Base-by-base conservation (phyloP, 2,888 invertebrate genomes). In the Drosophila paracracens region DNA sequence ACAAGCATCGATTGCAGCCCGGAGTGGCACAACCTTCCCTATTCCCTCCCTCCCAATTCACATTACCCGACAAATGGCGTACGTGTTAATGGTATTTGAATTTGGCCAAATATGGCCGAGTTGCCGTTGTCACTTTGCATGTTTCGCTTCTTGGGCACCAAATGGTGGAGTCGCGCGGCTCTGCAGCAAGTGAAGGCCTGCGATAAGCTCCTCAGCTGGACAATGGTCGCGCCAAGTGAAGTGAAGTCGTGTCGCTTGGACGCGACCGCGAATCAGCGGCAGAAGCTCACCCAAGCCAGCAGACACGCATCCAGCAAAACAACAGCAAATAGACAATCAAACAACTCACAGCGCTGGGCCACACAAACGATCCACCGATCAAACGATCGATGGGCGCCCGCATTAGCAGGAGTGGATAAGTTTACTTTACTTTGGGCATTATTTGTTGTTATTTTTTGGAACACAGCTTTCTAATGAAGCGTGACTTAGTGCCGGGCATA, bases 11-110 rank as follows among this genome's bases (percentile, higher is more conserved):
- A 38, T 48, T 54, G 52, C 51, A 80, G 50, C 35, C 13, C 43
- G 31, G 31, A 35, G 33, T 56, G 40, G 36, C 51, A 5, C 3
- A 36, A 2, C 8, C 33, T 18, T 4, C 18, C 0, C 11, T 7
- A 36, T 27, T 10, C 25, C 56, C 48, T 18, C 21, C 25, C 29
- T 1, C 48, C 21, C 52, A 46, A 63, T 59, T 48, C 27, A 70
- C 53, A 63, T 65, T 69, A 68, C 21, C 64, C 78, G 82, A 89
- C 82, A 89, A 87, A 82, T 88, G 90, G 84, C 74, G 88, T 91
- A 92, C 92, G 92, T 92, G 92, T 92, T 92, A 92, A 92, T 92
- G 92, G 90, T 90, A 92, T 92, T 92, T 90, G 92, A 91, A 92
- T 92, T 91, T 91, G 87, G 77, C 92, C 92, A 92, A 92, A 92